Conservation (phyloP, 2,113 vertebrate species). For the Hirundichthys speculiger region DNA sequence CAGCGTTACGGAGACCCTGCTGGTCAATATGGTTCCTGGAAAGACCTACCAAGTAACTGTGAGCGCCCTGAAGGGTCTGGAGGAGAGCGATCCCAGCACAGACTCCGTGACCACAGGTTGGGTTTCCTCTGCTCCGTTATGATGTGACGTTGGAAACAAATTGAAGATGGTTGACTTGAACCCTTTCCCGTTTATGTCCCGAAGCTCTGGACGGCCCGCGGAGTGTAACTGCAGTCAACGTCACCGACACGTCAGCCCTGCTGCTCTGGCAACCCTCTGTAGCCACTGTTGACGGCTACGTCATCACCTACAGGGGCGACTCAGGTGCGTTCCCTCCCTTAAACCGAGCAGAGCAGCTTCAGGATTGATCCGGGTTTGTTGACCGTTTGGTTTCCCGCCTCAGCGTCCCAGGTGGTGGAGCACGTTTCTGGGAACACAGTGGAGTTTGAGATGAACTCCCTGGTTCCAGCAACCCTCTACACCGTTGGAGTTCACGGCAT, state of each 20-base stretch:
- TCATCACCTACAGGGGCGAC: conserved; percentile 86
- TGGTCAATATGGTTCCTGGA: conserved; percentile 87
- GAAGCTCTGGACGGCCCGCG: conserved; percentile 89
- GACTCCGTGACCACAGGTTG: conserved; percentile 89
- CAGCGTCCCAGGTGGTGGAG: conserved; percentile 83
- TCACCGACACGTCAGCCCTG: conserved; percentile 88
- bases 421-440: conserved; percentile 88
- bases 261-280: conserved; percentile 91
- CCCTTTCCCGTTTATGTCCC: conserved; percentile 16
- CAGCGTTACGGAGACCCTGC: conserved; percentile 74
- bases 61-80: conserved; percentile 88
- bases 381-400: background rate
- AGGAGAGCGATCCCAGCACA: conserved; percentile 89
- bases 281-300: conserved; percentile 88
- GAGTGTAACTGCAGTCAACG: conserved; percentile 84
- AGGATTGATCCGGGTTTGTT: background rate
- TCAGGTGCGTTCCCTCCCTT: conserved; percentile 72
- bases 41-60: conserved; percentile 85
- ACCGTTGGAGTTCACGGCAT: conserved; percentile 81
- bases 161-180: background rate
- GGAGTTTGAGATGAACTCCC: conserved; percentile 85
- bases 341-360: background rate
- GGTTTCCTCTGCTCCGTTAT: background rate
- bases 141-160: background rate
- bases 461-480: conserved; percentile 87